Conservation (phyloP, 2,113 vertebrate genomes). For the Opisthocomus hoazin region DNA sequence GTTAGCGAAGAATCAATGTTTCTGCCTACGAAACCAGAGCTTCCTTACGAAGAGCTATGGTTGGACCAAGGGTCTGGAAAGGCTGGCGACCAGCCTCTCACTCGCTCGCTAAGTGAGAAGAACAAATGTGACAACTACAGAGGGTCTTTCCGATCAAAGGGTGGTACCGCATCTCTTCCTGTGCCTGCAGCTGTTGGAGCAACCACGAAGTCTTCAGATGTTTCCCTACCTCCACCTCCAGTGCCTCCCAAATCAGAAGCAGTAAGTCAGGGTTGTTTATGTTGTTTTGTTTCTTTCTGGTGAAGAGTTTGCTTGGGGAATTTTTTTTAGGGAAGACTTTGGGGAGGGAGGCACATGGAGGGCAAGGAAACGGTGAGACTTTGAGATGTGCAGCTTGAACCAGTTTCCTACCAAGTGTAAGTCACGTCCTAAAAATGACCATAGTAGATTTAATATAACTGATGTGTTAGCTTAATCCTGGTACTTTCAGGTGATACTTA, state of each 20-base stretch:
- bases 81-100: slow-evolving; percentile 58
- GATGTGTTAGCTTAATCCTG: not conserved
- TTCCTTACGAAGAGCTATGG: slow-evolving; percentile 97
- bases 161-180: slow-evolving; percentile 70
- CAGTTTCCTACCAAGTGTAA: not conserved
- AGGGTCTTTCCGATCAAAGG: slow-evolving; percentile 71
- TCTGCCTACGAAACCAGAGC: slow-evolving; percentile 76
- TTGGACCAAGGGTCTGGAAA: slow-evolving; percentile 81
- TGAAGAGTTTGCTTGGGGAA: not conserved
- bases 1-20: slow-evolving; percentile 72
- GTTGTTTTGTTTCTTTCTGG: not conserved
- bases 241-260: slow-evolving; percentile 99
- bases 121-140: slow-evolving; percentile 72
- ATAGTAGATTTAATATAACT: not conserved
- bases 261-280: slow-evolving; percentile 77
- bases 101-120: slow-evolving; percentile 70
- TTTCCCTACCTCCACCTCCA: slow-evolving; percentile 89
- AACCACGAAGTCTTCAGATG: slow-evolving; percentile 76
- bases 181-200: slow-evolving; percentile 65
- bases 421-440: not conserved
- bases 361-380: not conserved
- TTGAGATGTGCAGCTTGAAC: not conserved
- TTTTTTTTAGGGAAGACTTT: not conserved
- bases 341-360: not conserved
- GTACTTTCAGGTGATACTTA: not conserved